Evolutionary conservation across 2,113 vertebrate genomes (phyloP), one percentile per base, ranked within the genome.

Genomic region (Podilymbus podiceps): DNA sequence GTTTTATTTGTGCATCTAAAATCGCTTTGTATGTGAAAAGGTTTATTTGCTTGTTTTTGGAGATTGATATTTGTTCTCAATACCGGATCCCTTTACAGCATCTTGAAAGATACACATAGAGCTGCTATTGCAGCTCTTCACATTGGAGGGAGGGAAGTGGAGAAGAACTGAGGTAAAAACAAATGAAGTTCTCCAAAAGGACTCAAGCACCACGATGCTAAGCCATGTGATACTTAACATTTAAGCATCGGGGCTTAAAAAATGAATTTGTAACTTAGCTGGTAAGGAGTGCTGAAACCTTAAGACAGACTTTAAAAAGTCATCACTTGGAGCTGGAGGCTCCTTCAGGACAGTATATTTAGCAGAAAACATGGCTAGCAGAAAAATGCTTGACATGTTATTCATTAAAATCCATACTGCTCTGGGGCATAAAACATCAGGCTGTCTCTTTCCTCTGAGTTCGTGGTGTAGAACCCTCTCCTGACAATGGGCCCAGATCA

Each of bases 121-220:
- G 63, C 59, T 77, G 40, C 67, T 79, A 9, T 13, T 68, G 44
- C 21, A 90, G 31, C 8, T 56, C 47, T 63, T 71, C 33, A 18
- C 56, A n/a, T 64, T 18, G 52, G 64, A 77, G 72, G 20, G 55
- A 52, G 9, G n/a, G 27, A 62, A 62, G 30, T 7, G 15, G 59
- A 38, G 15, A 86, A 35, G 24, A 87, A 68, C 3, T 68, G 47
- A 33, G 17, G 28, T 27, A 56, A 82, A 93, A 88, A 2, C 44
- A 68, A 62, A 18, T 7, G 0, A 35, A 52, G 16, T 46, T 62
- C 60, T 47, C 24, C 33, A 30, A 31, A 53, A 64, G 33, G 38
- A 69, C 21, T 88, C 5, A 2, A 84, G 21, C 24, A 21, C 16
- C 40, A 5, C 0, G 0, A 15, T 53, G 11, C 24, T 79, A 78